A percentile compares a stretch with the other conserved stretches of the same genome.
Evolutionary conservation across 2,113 vertebrate genomes (phyloP).

Genomic region (Vombatus ursinus): DNA sequence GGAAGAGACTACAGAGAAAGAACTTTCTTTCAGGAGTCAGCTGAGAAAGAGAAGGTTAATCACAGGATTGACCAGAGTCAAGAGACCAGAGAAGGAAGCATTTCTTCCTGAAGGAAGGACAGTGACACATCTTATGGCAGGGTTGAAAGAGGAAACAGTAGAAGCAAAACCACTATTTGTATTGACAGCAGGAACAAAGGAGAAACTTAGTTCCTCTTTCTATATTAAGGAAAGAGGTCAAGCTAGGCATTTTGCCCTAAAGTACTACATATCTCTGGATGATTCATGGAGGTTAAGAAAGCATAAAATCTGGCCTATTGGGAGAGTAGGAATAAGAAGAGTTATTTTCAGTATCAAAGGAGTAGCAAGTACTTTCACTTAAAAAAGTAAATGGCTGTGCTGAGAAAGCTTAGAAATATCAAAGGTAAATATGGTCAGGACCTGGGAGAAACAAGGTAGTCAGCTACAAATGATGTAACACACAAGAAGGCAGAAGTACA

Average conservation of each 20-base stretch:
- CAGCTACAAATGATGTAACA: neutral
- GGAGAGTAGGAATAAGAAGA: neutral
- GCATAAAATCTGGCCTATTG: neutral
- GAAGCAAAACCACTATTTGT: conserved; percentile 70
- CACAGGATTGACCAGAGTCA: conserved; percentile 55
- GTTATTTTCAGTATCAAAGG: conserved; percentile 28
- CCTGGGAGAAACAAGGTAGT: neutral
- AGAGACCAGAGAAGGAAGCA: conserved; percentile 69
- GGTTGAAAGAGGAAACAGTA: conserved; percentile 71
- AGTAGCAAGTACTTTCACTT: neutral
- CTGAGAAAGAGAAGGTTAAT: conserved; percentile 61
- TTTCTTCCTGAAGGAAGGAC: conserved; percentile 64
- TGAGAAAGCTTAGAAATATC: conserved; percentile 9
- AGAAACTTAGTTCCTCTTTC: conserved; percentile 70
- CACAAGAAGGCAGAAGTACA: neutral
- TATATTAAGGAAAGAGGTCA: conserved; percentile 59
- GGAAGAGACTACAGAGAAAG: neutral
- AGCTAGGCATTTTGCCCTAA: conserved; percentile 22
- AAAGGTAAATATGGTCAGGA: neutral
- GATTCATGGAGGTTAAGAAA: neutral
- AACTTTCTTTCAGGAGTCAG: neutral
- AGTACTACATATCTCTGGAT: conserved; percentile 69
- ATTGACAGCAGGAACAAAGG: conserved; percentile 55
- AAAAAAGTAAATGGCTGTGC: conserved; percentile 2
- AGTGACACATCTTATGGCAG: conserved; percentile 52